Evolutionary conservation across 2,888 invertebrate genomes (phyloP).

Genomic region (Orchesellides sinensis): DNA sequence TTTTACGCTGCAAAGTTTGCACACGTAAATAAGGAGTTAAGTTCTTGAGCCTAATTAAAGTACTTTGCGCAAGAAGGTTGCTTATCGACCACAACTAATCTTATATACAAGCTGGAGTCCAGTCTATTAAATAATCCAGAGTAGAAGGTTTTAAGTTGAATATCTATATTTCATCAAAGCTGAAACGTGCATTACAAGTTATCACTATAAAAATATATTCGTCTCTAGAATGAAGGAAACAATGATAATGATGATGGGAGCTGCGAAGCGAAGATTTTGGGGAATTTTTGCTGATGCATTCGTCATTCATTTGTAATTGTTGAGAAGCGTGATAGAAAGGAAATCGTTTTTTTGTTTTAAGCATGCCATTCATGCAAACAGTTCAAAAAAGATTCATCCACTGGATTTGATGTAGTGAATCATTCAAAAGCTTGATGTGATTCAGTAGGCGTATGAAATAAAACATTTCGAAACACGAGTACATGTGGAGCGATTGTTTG

Average conservation of each 20-base stretch:
- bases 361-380: background rate
- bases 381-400: background rate
- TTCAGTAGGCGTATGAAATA: no score
- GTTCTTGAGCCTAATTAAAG: conserved; percentile 27
- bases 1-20: background rate
- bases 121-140: conserved; percentile 24
- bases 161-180: no score
- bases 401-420: no score
- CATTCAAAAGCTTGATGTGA: no score
- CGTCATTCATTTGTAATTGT: background rate
- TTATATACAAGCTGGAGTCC: conserved; percentile 31
- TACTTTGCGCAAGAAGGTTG: background rate
- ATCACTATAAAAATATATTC: background rate
- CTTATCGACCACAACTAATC: conserved; percentile 37
- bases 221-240: conserved; percentile 25
- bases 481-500: no score
- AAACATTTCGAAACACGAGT: no score
- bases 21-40: conserved; percentile 13
- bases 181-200: background rate
- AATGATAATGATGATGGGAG: conserved; percentile 4
- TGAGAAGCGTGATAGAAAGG: conserved; percentile 11
- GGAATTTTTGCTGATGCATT: conserved; percentile 27
- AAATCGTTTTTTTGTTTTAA: background rate
- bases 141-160: background rate
- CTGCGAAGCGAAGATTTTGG: conserved; percentile 32